Evolutionary conservation across 2,797 vertebrate species (phyloP).

Genomic region (Leucoraja ocellata): DNA sequence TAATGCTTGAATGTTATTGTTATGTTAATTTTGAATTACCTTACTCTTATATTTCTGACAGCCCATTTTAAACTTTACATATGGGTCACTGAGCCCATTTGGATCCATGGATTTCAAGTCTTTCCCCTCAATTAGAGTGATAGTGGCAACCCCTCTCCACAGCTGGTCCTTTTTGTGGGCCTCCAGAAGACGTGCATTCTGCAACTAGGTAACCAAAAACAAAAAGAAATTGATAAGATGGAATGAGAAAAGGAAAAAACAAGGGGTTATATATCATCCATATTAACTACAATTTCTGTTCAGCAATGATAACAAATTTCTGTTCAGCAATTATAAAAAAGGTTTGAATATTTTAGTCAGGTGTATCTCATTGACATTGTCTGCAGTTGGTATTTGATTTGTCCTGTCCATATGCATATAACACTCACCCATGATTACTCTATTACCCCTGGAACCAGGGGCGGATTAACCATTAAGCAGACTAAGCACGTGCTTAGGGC

Average conservation of each 20-base stretch:
- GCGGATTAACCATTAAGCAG: no score
- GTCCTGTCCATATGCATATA: no score
- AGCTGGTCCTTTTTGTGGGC: slow-evolving; percentile 84
- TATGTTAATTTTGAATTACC: slow-evolving; percentile 54
- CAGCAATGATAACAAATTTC: not conserved
- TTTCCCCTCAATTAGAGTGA: slow-evolving; percentile 85
- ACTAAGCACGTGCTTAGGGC: no score
- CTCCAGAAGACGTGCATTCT: slow-evolving; percentile 86
- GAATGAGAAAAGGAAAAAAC: not conserved
- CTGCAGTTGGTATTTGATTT: no score
- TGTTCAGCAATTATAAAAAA: no score
- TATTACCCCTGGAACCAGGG: no score
- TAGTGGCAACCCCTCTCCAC: slow-evolving; percentile 92
- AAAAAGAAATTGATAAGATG: not conserved
- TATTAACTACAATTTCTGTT: not conserved
- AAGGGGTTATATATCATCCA: not conserved
- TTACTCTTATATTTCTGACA: slow-evolving; percentile 98
- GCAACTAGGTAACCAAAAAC: slow-evolving; percentile 56
- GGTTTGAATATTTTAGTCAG: no score
- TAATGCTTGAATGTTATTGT: not conserved
- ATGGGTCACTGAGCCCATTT: slow-evolving; percentile 88
- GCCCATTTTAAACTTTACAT: slow-evolving; percentile 85
- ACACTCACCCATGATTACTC: no score
- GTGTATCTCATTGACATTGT: no score
- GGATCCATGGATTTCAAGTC: slow-evolving; percentile 83